These are phyloP conservation scores for Drosophila gaucha DNA, from an alignment of 2,888 invertebrate genomes.

Conservation along the genomic window DNA sequence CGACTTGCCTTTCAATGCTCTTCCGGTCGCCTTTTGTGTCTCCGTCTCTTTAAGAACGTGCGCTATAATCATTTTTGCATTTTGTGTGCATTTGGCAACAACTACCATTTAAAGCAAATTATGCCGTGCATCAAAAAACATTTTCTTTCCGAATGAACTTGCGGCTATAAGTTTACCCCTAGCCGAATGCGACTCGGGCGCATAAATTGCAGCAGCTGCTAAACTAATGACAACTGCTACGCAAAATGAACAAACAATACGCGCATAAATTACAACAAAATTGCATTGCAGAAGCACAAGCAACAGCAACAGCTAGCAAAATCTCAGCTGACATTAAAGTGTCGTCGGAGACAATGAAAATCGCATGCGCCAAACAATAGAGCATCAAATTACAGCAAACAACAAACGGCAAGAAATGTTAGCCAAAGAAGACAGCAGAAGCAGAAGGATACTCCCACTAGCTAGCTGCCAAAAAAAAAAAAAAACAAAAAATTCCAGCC, in stretches of 20 bases:
- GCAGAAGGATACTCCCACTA: slow-evolving; percentile 41
- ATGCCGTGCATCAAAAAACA: slow-evolving; percentile 48
- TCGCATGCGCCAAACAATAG: slow-evolving; percentile 65
- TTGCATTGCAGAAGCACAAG: slow-evolving; percentile 49
- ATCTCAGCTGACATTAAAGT: slow-evolving; percentile 63
- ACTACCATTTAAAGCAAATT: slow-evolving; percentile 47
- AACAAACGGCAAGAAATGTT: slow-evolving; percentile 38
- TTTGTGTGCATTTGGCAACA: slow-evolving; percentile 25
- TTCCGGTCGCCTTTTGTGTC: slow-evolving; percentile 28
- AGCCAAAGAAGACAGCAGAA: slow-evolving; percentile 3
- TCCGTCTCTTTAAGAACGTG: slow-evolving; percentile 36
- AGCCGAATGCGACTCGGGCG: slow-evolving; percentile 36
- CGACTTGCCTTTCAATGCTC: slow-evolving; percentile 45
- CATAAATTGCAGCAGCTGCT: slow-evolving; percentile 68
- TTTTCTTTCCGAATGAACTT: slow-evolving; percentile 32
- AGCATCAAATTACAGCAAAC: slow-evolving; percentile 74
- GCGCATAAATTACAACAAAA: slow-evolving; percentile 74
- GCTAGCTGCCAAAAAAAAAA: slow-evolving; percentile 1
- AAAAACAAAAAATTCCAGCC: slow-evolving; percentile 13
- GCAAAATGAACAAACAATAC: slow-evolving; percentile 73
- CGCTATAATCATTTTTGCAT: slow-evolving; percentile 37
- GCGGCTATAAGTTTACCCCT: slow-evolving; percentile 43
- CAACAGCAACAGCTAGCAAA: slow-evolving; percentile 31
- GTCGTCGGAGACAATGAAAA: slow-evolving; percentile 45
- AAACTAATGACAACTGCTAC: slow-evolving; percentile 61